phyloP scores from a whole-genome alignment of 2,797 vertebrate genomes.

The Tinamus major region DNA sequence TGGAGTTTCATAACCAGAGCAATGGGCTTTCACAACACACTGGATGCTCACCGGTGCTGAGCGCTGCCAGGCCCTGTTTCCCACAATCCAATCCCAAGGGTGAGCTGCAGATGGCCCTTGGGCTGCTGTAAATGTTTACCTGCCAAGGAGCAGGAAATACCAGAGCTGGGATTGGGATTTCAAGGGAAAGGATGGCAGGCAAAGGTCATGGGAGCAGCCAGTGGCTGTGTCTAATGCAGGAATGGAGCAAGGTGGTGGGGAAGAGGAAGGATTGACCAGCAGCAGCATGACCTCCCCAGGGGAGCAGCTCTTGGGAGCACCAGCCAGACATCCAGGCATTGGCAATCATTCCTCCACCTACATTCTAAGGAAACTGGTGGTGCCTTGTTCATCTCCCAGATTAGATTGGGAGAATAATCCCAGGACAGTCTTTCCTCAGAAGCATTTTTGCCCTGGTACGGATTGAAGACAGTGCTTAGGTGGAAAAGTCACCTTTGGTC shows the following conservation, averaged over 20 bases:
- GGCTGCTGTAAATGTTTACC: too few species aligned
- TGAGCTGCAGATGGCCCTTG: neutral
- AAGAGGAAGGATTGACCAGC: neutral
- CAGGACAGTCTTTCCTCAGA: too few species aligned
- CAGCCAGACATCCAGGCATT: too few species aligned
- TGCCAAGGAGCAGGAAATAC: neutral
- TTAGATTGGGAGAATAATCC: too few species aligned
- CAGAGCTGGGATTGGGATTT: neutral
- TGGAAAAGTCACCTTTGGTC: too few species aligned
- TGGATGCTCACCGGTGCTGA: rapidly evolving
- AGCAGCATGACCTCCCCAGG: neutral
- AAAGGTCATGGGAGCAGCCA: neutral
- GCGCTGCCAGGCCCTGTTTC: rapidly evolving
- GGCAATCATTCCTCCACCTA: neutral
- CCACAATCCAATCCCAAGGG: too few species aligned
- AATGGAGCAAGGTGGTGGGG: neutral
- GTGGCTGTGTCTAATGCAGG: too few species aligned
- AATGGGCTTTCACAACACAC: neutral
- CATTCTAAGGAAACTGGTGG: neutral
- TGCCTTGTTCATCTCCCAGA: too few species aligned
- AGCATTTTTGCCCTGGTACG: too few species aligned
- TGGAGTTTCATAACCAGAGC: slow-evolving; percentile 54
- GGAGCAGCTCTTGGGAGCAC: too few species aligned
- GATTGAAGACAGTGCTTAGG: too few species aligned
- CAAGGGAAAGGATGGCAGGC: neutral